Evolutionary conservation across 2,113 vertebrate species (phyloP).

Genomic region (Petrocephalus zakoni): DNA sequence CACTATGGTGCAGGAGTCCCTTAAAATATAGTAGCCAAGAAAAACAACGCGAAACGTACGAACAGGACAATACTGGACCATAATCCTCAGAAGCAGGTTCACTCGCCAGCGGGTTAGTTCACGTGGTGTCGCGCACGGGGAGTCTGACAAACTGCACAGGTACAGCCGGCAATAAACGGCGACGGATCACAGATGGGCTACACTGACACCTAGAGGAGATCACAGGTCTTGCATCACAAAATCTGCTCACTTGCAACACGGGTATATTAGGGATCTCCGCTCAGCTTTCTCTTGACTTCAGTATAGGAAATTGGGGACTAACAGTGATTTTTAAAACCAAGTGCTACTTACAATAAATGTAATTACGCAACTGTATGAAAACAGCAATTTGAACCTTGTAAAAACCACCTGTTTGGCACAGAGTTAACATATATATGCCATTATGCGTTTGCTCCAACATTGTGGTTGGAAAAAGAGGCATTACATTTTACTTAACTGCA

Average conservation of each 20-base stretch:
- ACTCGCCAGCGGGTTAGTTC: neutral
- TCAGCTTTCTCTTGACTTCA: neutral
- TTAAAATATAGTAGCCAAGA: slow-evolving; percentile 40
- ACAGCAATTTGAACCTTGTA: slow-evolving; percentile 22
- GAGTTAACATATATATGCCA: slow-evolving; percentile 28
- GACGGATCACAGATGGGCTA: neutral
- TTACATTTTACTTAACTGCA: neutral
- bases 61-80: slow-evolving; percentile 42
- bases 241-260: neutral
- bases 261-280: neutral
- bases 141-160: neutral
- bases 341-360: neutral
- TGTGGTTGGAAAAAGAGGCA: slow-evolving; percentile 1
- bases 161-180: neutral
- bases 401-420: slow-evolving; percentile 52
- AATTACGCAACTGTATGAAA: neutral
- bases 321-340: neutral
- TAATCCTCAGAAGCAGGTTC: neutral
- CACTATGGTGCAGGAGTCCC: slow-evolving; percentile 47
- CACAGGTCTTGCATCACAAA: slow-evolving; percentile 5
- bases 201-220: neutral
- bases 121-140: neutral
- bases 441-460: neutral
- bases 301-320: neutral
- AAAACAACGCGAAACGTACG: slow-evolving; percentile 22